Evolutionary conservation across 2,888 invertebrate species (phyloP).

Genomic region (Parnassius mnemosyne): DNA sequence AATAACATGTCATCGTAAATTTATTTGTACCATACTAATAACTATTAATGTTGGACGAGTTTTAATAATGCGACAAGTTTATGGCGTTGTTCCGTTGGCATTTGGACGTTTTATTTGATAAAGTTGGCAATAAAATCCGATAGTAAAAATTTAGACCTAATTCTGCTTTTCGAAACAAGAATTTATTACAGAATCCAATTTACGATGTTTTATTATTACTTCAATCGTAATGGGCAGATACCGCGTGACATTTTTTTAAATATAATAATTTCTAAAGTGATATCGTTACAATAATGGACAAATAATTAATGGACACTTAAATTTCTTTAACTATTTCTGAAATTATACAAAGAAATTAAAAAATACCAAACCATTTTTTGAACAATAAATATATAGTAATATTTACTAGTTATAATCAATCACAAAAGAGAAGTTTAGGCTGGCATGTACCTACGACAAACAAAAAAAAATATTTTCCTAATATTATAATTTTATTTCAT

Average conservation of each 20-base stretch:
- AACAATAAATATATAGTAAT: too few species aligned
- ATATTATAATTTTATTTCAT: too few species aligned
- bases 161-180: slow-evolving; percentile 60
- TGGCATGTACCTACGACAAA: too few species aligned
- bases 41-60: slow-evolving; percentile 48
- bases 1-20: slow-evolving; percentile 43
- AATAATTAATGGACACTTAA: slow-evolving; percentile 57
- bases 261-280: slow-evolving; percentile 56
- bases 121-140: slow-evolving; percentile 59
- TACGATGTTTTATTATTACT: too few species aligned
- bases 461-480: too few species aligned
- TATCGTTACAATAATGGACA: slow-evolving; percentile 60
- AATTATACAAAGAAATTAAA: too few species aligned
- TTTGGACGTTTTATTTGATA: slow-evolving; percentile 55
- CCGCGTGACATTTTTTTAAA: slow-evolving; percentile 61
- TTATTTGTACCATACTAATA: slow-evolving; percentile 41
- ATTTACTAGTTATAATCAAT: too few species aligned
- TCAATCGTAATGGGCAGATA: slow-evolving; percentile 55
- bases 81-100: slow-evolving; percentile 49
- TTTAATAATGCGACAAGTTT: slow-evolving; percentile 47
- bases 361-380: too few species aligned
- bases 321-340: not conserved
- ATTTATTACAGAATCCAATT: slow-evolving; percentile 56
- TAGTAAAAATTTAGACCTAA: slow-evolving; percentile 63
- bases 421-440: too few species aligned